Percentiles rank a stretch among this genome's conserved stretches.
Conservation (phyloP, 2,888 invertebrate genomes). For the Heliconius aoede region DNA sequence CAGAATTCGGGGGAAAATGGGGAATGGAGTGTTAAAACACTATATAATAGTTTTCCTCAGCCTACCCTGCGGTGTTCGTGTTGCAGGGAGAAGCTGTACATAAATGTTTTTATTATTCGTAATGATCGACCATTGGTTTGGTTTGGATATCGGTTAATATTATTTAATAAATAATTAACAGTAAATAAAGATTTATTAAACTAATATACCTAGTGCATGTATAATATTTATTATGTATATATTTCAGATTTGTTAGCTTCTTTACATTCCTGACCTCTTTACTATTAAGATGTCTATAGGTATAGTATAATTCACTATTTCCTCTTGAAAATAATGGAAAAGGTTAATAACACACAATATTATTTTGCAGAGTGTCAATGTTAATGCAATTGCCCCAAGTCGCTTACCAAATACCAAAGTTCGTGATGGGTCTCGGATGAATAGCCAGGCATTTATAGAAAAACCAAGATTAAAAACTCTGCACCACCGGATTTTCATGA, state of each 20-base stretch:
- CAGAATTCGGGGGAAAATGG: too few species aligned
- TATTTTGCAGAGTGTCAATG: slow-evolving; percentile 89
- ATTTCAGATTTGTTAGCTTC: slow-evolving; percentile 26
- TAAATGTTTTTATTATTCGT: neutral
- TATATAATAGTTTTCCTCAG: too few species aligned
- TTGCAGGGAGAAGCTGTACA: neutral
- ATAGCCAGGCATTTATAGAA: slow-evolving; percentile 3
- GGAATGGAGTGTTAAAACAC: too few species aligned
- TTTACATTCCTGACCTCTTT: slow-evolving; percentile 22
- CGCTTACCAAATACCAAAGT: slow-evolving; percentile 92
- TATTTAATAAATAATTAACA: neutral
- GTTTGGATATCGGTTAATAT: neutral
- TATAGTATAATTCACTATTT: slow-evolving; percentile 15
- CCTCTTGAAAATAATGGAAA: neutral
- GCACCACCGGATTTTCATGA: slow-evolving; percentile 54
- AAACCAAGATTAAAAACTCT: slow-evolving; percentile 45
- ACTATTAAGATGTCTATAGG: slow-evolving; percentile 25
- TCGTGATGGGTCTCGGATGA: slow-evolving; percentile 92
- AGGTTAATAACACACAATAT: slow-evolving; percentile 1
- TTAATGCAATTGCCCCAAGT: slow-evolving; percentile 93
- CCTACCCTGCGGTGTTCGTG: too few species aligned
- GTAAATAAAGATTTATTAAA: neutral
- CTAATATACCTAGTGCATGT: slow-evolving; percentile 18
- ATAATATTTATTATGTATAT: slow-evolving; percentile 14
- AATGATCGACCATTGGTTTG: neutral